Percentiles rank a stretch among this genome's conserved stretches.
These are phyloP conservation scores for Enteromius mattozi DNA, from an alignment of 2,797 vertebrate species.

Conservation along the genomic window DNA sequence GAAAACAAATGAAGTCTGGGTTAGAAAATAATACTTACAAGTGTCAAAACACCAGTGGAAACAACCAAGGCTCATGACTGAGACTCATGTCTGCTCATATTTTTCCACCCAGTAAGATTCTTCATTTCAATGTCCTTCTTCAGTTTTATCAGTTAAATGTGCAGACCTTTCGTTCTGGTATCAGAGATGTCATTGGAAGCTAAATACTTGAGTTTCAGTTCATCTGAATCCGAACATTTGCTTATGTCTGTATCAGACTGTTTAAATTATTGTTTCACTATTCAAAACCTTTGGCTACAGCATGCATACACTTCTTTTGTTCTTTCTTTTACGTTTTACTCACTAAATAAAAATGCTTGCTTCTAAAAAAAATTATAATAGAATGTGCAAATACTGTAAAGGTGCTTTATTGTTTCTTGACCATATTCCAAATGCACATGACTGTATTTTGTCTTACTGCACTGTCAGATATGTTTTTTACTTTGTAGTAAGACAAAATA, in stretches of 20 bases:
- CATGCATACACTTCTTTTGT: too few species aligned
- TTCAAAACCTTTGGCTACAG: not conserved
- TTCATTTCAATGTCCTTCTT: slow-evolving; percentile 26
- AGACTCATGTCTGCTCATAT: not conserved
- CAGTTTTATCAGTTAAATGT: slow-evolving; percentile 9
- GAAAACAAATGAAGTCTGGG: slow-evolving; percentile 7
- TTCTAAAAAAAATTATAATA: too few species aligned
- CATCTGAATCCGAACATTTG: not conserved
- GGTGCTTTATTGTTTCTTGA: too few species aligned
- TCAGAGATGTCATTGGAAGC: not conserved
- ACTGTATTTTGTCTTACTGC: too few species aligned
- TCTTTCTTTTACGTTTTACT: too few species aligned
- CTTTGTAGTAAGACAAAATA: not conserved
- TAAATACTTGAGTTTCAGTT: not conserved
- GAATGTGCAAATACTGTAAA: too few species aligned
- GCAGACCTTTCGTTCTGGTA: not conserved
- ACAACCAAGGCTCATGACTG: not conserved
- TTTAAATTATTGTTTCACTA: not conserved
- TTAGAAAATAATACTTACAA: not conserved
- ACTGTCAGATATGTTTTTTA: too few species aligned
- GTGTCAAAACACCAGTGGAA: slow-evolving; percentile 10
- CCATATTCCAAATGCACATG: too few species aligned
- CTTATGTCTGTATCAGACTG: slow-evolving; percentile 18
- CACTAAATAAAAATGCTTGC: too few species aligned
- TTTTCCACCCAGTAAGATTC: not conserved